These are phyloP conservation scores for Stylophora pistillata DNA, from an alignment of 64 coral and sea anemone species.

Conservation along the genomic window DNA sequence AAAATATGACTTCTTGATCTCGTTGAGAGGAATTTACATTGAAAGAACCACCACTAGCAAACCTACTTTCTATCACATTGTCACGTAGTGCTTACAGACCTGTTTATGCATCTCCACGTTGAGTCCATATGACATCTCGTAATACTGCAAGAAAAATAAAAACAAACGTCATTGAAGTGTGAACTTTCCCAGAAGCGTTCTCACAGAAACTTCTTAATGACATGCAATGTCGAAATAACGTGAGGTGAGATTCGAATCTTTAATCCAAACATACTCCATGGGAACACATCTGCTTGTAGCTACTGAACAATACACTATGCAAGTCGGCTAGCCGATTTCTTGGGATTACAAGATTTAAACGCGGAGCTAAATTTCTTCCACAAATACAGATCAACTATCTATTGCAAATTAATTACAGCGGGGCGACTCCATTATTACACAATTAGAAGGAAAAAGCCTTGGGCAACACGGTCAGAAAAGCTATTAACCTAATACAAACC, in stretches of 20 bases:
- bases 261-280: not conserved
- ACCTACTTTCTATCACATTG: constrained; percentile 42
- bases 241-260: constrained; percentile 9
- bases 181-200: constrained; percentile 12
- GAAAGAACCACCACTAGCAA: constrained; percentile 14
- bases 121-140: constrained; percentile 99
- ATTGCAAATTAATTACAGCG: constrained; percentile 99
- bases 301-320: constrained; percentile 64
- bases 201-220: not conserved
- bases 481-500: constrained; percentile 93
- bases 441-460: constrained; percentile 93
- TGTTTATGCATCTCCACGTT: constrained; percentile 99
- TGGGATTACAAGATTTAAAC: constrained; percentile 84
- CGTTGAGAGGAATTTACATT: constrained; percentile 63
- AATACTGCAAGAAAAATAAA: constrained; percentile 86
- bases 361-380: constrained; percentile 83
- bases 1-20: constrained; percentile 76
- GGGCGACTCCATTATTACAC: constrained; percentile 97
- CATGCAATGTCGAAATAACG: not conserved
- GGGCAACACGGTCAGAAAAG: constrained; percentile 71
- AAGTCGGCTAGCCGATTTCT: constrained; percentile 66
- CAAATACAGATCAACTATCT: constrained; percentile 96
- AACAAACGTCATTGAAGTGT: constrained; percentile 54
- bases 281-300: constrained; percentile 55
- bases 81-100: constrained; percentile 74